Base-by-base conservation (phyloP, 2,888 invertebrate species). In the Campopleginae sp. region DNA sequence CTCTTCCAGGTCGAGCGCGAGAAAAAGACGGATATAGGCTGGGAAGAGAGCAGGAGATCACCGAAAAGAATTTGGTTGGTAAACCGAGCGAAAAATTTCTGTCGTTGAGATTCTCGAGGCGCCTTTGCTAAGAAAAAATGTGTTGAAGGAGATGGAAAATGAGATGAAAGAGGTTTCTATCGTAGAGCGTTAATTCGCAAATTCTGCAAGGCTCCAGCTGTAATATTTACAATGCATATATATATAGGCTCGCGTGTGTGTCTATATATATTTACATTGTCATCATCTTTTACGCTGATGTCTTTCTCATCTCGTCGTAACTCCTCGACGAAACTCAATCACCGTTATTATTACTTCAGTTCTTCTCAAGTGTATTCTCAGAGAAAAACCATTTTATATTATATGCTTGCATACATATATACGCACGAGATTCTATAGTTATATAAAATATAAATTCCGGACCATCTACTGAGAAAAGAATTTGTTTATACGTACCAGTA, bases 321-420 rank as follows among this genome's bases (percentile, higher is more conserved):
- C 79, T 68, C 68, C 78, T 58, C 58, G 78, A 68, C 33, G 23
- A 70, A 84, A 84, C 80, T 78, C 81, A 81, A 85, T 85, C 81
- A 78, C 70, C 51, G 78, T 78, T 81, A 85, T 81, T 81, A 85
- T 81, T 72, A 78, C 74, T 81, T 85, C 81, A 78, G 78, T 75
- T 78, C 48, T 74, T 63, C 51, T 77, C 65, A 76, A 74, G 54
- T 66, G 75, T 54, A 78, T 78, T 74, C 74, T 46, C 42, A 80
- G 74, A 72, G 66, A 77, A 48, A 31, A 81, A 46, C 51, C 63
- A 81, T 78, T 81, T 81, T 68, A 63, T 48, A 31, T 8, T 23
- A 75, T 10, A 46, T n/a, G 12, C 17, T 42, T 5, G 38, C 5
- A 23, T 27, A 51, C 0, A 27, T 68, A 51, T 51, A 54, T 71